Base-by-base conservation (phyloP, 2,888 invertebrate genomes). In the Cryptocheilus praepositus region DNA sequence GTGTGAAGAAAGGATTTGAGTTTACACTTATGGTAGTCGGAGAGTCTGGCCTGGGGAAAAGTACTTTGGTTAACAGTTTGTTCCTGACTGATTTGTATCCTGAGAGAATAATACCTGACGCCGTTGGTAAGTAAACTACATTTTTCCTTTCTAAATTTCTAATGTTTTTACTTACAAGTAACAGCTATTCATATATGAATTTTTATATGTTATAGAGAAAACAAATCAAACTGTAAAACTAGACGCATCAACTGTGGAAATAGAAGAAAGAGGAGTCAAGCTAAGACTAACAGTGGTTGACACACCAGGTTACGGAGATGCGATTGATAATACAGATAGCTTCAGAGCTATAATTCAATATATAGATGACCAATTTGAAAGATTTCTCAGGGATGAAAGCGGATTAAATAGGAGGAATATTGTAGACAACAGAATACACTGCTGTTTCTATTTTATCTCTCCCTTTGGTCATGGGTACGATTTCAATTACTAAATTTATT, bases 1-100 rank as follows among this genome's bases (percentile, higher is more conserved):
- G 97, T 0, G 98, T 98, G 61, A 98, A 98, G 89, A 98, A 98
- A 87, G 98, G 98, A 21, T 98, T 98, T 87, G 98, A 98, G 90
- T 98, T 98, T 88, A 98, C 98, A 0, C 90, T 98, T 13, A 98
- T 98, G 98, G 98, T 98, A 63, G 98, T 96, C 8, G 96, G 97
- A 45, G 92, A 93, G 87, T 94, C 94, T 79, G 97, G 98, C 0
- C 90, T 98, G 46, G 98, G 98, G 44, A 98, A 98, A 90, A 98
- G 98, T 0, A 98, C 98, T 0, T 91, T 98, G 56, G 97, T 98
- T 58, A 98, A 98, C 89, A 97, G 97, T 71, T 91, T 98, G 64
- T 98, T 98, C 89, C 90, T 98, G 67, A 98, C 97, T 49, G 98
- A 98, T 89, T 91, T 98, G 67, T 98, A 98, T 89, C 97, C 97